A percentile compares a stretch with the other conserved stretches of the same genome.
phyloP scores from a whole-genome alignment of 2,888 invertebrate species.

The Euplexia lucipara region DNA sequence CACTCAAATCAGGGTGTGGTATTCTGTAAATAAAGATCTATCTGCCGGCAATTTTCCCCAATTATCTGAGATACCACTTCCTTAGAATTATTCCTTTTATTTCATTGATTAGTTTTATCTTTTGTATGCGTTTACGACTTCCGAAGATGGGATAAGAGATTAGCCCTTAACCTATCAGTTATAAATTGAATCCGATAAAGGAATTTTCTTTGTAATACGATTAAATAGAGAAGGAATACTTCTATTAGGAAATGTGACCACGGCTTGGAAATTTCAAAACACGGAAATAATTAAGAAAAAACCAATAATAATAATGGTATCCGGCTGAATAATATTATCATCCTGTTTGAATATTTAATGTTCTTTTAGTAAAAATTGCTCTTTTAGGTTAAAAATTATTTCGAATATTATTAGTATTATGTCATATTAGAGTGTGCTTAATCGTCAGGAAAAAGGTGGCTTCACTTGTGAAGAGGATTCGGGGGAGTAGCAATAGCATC shows the following conservation, averaged over 20 bases:
- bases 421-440: too few relatives aligned
- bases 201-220: slow-evolving; percentile 2
- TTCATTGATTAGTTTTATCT: slow-evolving; percentile 9
- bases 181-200: slow-evolving; percentile 4
- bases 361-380: slow-evolving; percentile 2
- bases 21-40: slow-evolving; percentile 46
- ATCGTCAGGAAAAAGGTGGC: too few relatives aligned
- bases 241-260: neutral
- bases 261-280: neutral
- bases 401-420: too few relatives aligned
- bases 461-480: too few relatives aligned
- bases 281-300: slow-evolving; percentile 31
- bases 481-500: too few relatives aligned
- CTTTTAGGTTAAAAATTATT: too few relatives aligned
- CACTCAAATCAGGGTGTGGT: slow-evolving; percentile 8
- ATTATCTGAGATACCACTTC: slow-evolving; percentile 58
- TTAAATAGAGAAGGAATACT: neutral
- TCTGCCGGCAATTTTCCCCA: slow-evolving; percentile 59
- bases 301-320: slow-evolving; percentile 8
- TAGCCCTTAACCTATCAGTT: neutral
- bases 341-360: neutral
- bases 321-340: neutral
- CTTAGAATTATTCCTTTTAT: slow-evolving; percentile 12
- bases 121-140: neutral
- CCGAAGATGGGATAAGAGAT: neutral